Evolutionary conservation across 2,888 invertebrate species (phyloP).

Genomic region (Bombylius discolor): DNA sequence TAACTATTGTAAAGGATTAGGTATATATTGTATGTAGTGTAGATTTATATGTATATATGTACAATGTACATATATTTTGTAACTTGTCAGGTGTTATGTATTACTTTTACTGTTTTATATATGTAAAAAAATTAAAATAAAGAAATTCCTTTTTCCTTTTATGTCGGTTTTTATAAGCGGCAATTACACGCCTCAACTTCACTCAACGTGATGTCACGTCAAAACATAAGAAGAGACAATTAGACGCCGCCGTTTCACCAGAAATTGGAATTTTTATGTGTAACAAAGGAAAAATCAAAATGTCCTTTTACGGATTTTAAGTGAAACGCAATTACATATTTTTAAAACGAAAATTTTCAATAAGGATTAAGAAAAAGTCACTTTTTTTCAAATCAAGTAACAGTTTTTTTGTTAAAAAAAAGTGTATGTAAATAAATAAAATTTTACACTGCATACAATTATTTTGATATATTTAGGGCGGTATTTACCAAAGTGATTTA

Average conservation of each 20-base stretch:
- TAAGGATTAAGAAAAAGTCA: not conserved
- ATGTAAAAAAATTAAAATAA: not conserved
- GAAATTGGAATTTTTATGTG: not conserved
- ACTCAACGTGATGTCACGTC: not conserved
- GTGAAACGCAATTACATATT: not conserved
- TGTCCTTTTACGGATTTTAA: not conserved
- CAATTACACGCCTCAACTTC: constrained; percentile 4
- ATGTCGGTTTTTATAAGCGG: not conserved
- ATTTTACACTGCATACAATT: too few species aligned
- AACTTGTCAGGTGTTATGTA: not conserved
- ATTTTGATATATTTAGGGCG: too few species aligned
- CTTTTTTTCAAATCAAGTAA: too few species aligned
- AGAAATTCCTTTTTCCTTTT: not conserved
- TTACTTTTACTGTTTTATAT: not conserved
- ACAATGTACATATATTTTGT: too few species aligned
- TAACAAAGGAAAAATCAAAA: not conserved
- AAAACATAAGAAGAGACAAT: constrained; percentile 5
- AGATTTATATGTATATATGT: too few species aligned
- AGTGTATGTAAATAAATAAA: too few species aligned
- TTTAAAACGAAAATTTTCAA: not conserved
- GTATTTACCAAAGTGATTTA: too few species aligned
- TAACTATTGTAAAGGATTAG: too few species aligned
- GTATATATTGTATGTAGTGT: too few species aligned
- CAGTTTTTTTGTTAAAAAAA: too few species aligned
- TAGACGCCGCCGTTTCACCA: not conserved